Evolutionary conservation across 1,140 invertebrate species (phyloP), one percentile per base, ranked within the genome.

Genomic region (Neotoxoptera formosana): DNA sequence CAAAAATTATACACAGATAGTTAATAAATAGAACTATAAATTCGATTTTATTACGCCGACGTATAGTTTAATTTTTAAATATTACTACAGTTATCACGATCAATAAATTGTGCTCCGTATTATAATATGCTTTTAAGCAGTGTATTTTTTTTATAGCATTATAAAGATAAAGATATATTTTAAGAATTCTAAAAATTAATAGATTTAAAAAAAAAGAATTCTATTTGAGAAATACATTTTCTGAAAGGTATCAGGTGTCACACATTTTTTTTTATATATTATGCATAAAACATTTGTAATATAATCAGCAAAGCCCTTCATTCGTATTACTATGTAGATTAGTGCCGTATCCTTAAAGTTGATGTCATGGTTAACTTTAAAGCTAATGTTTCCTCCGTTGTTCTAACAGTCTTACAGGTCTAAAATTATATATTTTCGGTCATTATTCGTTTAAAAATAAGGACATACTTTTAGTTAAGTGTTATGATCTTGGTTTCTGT

Each of bases 211-310:
- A 53, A n/a, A 30, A 30, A 67, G 3, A 60, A 30, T n/a, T n/a
- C 11, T 76, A 76, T 34, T 76, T n/a, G 14, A n/a, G 60, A 30
- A n/a, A 2, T 76, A 76, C 11, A n/a, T 14, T 76, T 76, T 76
- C n/a, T n/a, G 30, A 17, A 53, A 76, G 60, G 11, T n/a, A 76
- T 76, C 60, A 76, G 30, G 14, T 76, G 60, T 76, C 14, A 76
- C 14, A 6, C 14, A 76, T 67, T 67, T 67, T 67, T 25, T n/a
- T n/a, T 17, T 21, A 53, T 23, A 20, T n/a, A 76, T 76, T 76
- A 76, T 76, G n/a, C 60, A n/a, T 76, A 76, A 76, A 67, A 76
- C 30, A 76, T 76, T 76, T 76, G n/a, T 76, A 67, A 67, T 67
- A 67, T 67, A 76, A n/a, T 76, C 60, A 76, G 11, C 4, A 76